phyloP scores from a whole-genome alignment of 2,113 vertebrate species.

The Neotoma lepida region DNA sequence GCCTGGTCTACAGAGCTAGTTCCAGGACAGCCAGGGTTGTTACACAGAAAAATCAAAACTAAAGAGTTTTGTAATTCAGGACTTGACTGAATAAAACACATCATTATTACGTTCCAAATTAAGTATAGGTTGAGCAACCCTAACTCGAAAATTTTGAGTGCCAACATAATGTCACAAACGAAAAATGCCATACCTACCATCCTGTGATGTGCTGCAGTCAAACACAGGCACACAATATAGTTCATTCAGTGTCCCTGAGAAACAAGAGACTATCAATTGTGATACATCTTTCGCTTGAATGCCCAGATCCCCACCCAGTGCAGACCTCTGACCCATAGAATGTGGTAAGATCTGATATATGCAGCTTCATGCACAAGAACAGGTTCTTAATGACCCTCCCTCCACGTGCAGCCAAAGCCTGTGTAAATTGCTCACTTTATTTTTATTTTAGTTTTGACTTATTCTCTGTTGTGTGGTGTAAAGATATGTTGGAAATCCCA shows the following conservation, averaged over 20 bases:
- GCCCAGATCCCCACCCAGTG: not conserved
- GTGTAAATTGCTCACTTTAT: not conserved
- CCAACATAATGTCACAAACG: not conserved
- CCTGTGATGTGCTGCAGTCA: not conserved
- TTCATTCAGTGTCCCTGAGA: not conserved
- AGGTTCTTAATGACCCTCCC: not conserved
- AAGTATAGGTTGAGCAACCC: not conserved
- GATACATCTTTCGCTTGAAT: not conserved
- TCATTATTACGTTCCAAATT: constrained; percentile 33
- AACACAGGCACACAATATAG: not conserved
- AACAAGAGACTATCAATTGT: not conserved
- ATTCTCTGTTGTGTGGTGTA: not conserved
- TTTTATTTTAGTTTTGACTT: not conserved
- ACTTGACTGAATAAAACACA: not conserved
- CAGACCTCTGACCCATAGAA: not conserved
- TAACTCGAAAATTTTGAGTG: not conserved
- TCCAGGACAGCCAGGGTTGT: not conserved
- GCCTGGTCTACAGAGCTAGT: not conserved
- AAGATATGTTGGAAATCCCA: not conserved
- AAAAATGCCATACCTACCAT: not conserved
- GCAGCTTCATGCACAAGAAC: not conserved
- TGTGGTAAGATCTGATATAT: not conserved
- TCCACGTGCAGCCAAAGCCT: not conserved
- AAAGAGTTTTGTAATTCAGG: constrained; percentile 16
- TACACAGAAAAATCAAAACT: not conserved